Base-by-base conservation (phyloP, 2,888 invertebrate genomes). In the Spodoptera picta region DNA sequence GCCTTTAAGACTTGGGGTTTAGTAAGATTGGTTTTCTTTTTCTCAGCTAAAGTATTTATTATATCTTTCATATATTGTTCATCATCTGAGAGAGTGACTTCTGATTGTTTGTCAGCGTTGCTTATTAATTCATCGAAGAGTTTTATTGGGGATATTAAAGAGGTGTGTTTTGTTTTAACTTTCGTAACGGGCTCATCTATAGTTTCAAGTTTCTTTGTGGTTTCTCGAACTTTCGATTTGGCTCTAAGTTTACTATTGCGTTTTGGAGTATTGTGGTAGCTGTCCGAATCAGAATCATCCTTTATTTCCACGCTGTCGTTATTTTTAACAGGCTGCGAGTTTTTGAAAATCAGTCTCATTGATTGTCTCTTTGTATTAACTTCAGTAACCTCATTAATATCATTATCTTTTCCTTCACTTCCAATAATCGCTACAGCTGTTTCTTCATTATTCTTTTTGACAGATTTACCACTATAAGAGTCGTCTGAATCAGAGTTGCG, bases 81-180 rank as follows among this genome's bases (percentile, higher is more conserved):
- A n/a, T 76, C 73, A 4, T 72, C 76, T 6, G 80, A 77, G 1
- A 77, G 27, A 11, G 51, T 63, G 4, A 48, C 64, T 58, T 69
- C 60, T 0, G 67, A 71, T 27, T 63, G 51, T 41, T 68, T 74
- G 14, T 76, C 67, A 11, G 46, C 60, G 3, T 73, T 69, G 0
- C 67, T 58, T 52, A 62, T 65, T 1, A 77, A 60, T 19, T 85
- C 83, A 0, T 83, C 82, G 3, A 83, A 83, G 4, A 85, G 53
- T 67, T 81, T 86, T 51, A 91, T 83, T 0, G 92, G 92, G 0
- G 91, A 91, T 66, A 92, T 91, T 2, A 77, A 47, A 4, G 88
- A 85, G 63, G 62, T 41, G 42, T 59, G 57, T 24, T 54, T 62
- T 7, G 10, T 43, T 3, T 48, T 41, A 0, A 4, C 12, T 4